Percentiles rank a stretch among this genome's conserved stretches.
phyloP scores from a whole-genome alignment of 2,888 invertebrate genomes.

The Phragmatobia fuliginosa region DNA sequence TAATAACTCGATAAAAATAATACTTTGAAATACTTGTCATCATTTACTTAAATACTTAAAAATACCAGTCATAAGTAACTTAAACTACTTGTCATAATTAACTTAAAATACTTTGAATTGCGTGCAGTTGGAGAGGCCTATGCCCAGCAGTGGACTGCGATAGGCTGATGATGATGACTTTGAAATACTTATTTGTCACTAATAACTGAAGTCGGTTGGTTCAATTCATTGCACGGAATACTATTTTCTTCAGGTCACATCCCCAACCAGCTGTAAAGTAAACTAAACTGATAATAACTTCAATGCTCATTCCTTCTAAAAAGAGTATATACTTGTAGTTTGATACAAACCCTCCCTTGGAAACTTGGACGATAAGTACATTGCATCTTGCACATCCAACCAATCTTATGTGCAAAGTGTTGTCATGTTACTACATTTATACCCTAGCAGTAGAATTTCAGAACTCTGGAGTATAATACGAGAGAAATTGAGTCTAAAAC shows the following conservation, averaged over 20 bases:
- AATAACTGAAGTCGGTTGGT: too few species aligned
- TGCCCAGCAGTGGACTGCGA: too few species aligned
- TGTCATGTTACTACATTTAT: constrained; percentile 65
- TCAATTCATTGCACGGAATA: too few species aligned
- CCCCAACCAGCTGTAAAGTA: neutral
- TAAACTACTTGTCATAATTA: too few species aligned
- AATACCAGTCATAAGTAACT: too few species aligned
- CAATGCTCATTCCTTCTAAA: neutral
- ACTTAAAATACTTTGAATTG: too few species aligned
- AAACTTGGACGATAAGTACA: constrained; percentile 57
- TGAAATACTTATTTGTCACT: too few species aligned
- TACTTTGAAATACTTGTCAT: too few species aligned
- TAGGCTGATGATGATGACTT: too few species aligned
- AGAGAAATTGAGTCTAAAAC: neutral
- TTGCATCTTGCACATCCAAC: constrained; percentile 61
- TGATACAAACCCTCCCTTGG: constrained; percentile 45
- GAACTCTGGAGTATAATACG: constrained; percentile 39
- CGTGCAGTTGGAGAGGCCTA: too few species aligned
- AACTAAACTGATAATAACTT: constrained; percentile 7
- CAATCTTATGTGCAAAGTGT: constrained; percentile 67
- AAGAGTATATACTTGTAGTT: constrained; percentile 27
- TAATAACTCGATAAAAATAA: too few species aligned
- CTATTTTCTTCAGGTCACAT: neutral
- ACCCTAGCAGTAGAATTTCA: constrained; percentile 44
- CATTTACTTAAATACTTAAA: too few species aligned